Evolutionary conservation across 1,140 invertebrate genomes (phyloP).

Genomic region (Drosophila obscura): DNA sequence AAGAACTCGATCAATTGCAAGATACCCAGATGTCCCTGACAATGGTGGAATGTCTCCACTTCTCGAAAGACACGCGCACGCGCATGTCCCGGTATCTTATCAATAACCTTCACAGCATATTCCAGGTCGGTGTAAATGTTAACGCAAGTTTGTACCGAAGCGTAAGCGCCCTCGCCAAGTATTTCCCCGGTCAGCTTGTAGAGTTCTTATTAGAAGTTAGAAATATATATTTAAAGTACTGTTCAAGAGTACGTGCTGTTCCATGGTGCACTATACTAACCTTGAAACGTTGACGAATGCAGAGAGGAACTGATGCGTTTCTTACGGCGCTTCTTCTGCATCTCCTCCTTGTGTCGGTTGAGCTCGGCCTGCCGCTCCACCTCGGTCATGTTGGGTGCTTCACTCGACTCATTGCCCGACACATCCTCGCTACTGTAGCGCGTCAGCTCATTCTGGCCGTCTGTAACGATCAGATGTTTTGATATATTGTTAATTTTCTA

Average conservation of each 20-base stretch:
- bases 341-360: conserved; percentile 92
- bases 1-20: conserved; percentile 98
- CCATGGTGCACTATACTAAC: conserved; percentile 83
- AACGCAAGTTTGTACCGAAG: conserved; percentile 96
- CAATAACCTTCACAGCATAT: conserved; percentile 98
- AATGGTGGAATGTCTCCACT: conserved; percentile 99
- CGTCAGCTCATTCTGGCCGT: conserved; percentile 80
- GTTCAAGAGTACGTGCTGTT: background rate
- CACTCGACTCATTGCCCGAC: conserved; percentile 83
- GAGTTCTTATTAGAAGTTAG: conserved; percentile 87
- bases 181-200: conserved; percentile 98
- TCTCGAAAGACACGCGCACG: conserved; percentile 97
- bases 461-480: conserved; percentile 37
- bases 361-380: conserved; percentile 85
- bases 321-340: conserved; percentile 92
- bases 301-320: conserved; percentile 92
- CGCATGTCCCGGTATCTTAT: conserved; percentile 96
- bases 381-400: conserved; percentile 82
- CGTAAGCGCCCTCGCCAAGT: conserved; percentile 97
- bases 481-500: background rate
- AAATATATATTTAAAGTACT: background rate
- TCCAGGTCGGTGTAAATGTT: conserved; percentile 96
- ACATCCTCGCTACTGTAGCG: conserved; percentile 84
- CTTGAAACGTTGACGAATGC: conserved; percentile 94
- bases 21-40: conserved; percentile 97